Percentiles rank a stretch among this genome's conserved stretches.
Conservation (phyloP, 2,113 vertebrate species). For the Cairina moschata region DNA sequence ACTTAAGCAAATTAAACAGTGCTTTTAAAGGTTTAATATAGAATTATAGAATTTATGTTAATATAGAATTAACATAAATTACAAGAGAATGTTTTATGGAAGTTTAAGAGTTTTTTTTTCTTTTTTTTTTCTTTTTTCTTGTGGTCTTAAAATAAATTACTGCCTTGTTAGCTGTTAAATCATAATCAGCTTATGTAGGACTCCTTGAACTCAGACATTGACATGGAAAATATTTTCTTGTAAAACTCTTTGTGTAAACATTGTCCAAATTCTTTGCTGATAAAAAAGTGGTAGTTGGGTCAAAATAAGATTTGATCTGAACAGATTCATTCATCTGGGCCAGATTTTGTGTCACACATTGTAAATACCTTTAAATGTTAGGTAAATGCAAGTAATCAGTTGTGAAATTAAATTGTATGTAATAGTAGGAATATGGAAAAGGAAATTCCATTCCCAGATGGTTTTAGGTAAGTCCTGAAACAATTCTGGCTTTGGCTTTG, state of each 20-base stretch:
- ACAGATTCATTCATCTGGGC: not conserved
- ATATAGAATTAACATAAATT: not conserved
- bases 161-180: not conserved
- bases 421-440: not conserved
- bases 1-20: not conserved
- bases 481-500: not conserved
- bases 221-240: not conserved
- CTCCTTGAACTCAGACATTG: not conserved
- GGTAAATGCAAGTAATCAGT: not conserved
- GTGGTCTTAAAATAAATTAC: not conserved
- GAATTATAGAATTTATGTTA: too few species aligned
- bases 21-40: not conserved
- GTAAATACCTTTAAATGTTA: rapidly evolving
- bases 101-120: not conserved
- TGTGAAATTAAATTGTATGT: not conserved
- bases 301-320: not conserved
- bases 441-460: not conserved
- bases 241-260: not conserved
- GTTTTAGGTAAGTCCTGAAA: not conserved
- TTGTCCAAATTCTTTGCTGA: not conserved
- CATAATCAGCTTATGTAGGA: rapidly evolving
- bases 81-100: not conserved
- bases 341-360: not conserved
- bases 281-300: not conserved
- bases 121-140: not conserved